A percentile compares a stretch with the other conserved stretches of the same genome.
These are phyloP conservation scores for Hyposoter didymator DNA, from an alignment of 2,888 invertebrate genomes.

Conservation along the genomic window DNA sequence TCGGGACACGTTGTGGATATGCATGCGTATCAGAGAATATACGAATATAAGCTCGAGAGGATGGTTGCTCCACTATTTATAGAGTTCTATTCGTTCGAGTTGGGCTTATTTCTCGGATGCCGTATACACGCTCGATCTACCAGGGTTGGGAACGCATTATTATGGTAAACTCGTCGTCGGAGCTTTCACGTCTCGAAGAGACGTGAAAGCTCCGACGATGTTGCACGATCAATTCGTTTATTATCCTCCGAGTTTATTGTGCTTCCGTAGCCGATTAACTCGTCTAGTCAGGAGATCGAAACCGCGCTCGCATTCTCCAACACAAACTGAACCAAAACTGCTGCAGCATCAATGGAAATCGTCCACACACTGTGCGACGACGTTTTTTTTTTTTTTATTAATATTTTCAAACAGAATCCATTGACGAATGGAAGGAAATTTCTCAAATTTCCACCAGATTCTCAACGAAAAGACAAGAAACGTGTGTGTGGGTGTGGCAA, in stretches of 20 bases:
- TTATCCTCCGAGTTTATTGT: conserved; percentile 82
- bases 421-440: not conserved
- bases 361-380: not conserved
- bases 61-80: conserved; percentile 78
- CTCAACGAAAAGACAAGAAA: not conserved
- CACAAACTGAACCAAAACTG: not conserved
- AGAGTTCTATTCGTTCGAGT: conserved; percentile 80
- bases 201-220: conserved; percentile 78
- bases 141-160: conserved; percentile 68
- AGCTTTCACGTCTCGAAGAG: conserved; percentile 49
- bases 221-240: conserved; percentile 77
- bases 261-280: conserved; percentile 82
- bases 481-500: conserved; percentile 18
- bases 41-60: conserved; percentile 65
- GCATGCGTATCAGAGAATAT: conserved; percentile 61
- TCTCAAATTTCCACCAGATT: not conserved
- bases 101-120: conserved; percentile 73
- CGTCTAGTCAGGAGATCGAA: conserved; percentile 78
- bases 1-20: not conserved
- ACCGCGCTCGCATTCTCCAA: conserved; percentile 63
- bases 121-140: conserved; percentile 69
- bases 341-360: conserved; percentile 1
- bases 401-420: not conserved
- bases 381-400: not conserved
- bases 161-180: conserved; percentile 65